phyloP scores from a whole-genome alignment of 2,888 invertebrate species.

The Drosophila villosipedis region DNA sequence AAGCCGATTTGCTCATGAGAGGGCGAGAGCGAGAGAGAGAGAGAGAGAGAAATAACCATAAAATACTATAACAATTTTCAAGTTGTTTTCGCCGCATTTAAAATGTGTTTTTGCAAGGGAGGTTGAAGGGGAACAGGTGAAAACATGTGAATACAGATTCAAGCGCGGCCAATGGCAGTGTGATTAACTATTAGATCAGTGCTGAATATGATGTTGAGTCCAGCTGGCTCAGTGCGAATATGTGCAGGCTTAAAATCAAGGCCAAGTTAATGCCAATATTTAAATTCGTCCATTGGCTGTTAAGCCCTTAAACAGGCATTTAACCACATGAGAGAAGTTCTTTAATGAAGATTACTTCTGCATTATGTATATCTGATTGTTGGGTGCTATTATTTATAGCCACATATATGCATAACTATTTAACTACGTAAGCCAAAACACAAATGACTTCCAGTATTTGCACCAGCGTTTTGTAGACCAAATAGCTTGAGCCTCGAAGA shows the following conservation, averaged over 20 bases:
- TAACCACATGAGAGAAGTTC: constrained; percentile 4
- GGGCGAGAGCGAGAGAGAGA: not conserved
- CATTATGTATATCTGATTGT: not conserved
- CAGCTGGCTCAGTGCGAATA: constrained; percentile 26
- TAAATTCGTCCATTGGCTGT: constrained; percentile 4
- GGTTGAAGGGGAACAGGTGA: not conserved
- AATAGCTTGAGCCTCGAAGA: too few relatives aligned
- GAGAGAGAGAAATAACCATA: constrained; percentile 45
- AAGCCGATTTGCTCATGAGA: constrained; percentile 64
- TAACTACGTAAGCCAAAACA: not conserved
- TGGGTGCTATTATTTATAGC: not conserved
- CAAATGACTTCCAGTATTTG: not conserved
- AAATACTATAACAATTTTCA: constrained; percentile 61
- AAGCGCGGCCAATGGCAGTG: constrained; percentile 52
- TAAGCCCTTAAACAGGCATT: constrained; percentile 18
- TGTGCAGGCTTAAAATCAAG: constrained; percentile 14
- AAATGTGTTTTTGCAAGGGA: constrained; percentile 8
- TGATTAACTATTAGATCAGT: constrained; percentile 46
- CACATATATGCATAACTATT: not conserved
- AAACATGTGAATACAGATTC: constrained; percentile 16
- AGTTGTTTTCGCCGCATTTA: constrained; percentile 52
- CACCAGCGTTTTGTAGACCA: not conserved
- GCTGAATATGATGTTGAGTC: constrained; percentile 15
- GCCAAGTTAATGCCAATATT: constrained; percentile 29
- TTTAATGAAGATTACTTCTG: not conserved